Conservation (phyloP, 2,888 invertebrate genomes). For the Notodonta ziczac region DNA sequence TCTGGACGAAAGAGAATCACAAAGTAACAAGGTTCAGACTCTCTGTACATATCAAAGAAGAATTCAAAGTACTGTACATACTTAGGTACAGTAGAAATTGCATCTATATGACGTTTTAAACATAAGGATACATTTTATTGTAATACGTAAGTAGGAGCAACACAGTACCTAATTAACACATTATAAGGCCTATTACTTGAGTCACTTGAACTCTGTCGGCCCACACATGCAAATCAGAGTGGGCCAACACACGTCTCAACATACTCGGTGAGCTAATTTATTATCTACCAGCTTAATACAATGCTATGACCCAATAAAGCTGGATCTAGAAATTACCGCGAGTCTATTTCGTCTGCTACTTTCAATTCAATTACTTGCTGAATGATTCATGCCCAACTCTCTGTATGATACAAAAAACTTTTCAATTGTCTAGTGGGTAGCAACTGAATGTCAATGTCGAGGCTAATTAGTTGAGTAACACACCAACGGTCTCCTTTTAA, state of each 20-base stretch:
- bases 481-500: not conserved
- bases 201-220: not conserved
- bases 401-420: conserved; percentile 20
- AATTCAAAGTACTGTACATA: too few species aligned
- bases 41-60: too few species aligned
- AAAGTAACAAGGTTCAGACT: too few species aligned
- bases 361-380: conserved; percentile 17
- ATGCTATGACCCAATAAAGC: conserved; percentile 8
- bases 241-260: not conserved
- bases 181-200: not conserved
- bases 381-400: conserved; percentile 23
- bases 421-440: conserved; percentile 16
- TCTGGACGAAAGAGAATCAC: too few species aligned
- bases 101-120: too few species aligned
- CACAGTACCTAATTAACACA: not conserved
- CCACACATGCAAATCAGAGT: not conserved
- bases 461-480: conserved; percentile 16
- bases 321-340: conserved; percentile 16
- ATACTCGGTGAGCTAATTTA: not conserved
- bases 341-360: conserved; percentile 1
- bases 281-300: not conserved
- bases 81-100: too few species aligned
- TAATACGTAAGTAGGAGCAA: not conserved
- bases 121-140: too few species aligned
- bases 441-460: conserved; percentile 32